Conservation (phyloP, 2,113 vertebrate genomes). For the Aplodontia rufa region DNA sequence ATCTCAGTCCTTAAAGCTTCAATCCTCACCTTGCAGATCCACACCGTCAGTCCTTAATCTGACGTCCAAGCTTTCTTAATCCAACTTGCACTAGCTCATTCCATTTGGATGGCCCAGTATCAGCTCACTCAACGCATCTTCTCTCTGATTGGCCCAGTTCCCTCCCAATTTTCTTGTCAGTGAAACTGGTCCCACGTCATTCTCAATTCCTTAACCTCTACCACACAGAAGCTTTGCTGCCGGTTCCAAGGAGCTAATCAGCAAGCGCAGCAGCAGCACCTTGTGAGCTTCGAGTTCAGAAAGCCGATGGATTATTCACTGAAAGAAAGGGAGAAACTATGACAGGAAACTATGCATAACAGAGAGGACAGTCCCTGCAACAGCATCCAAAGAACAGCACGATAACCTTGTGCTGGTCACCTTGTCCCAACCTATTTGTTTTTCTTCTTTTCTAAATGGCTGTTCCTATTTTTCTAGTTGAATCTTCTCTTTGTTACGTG, state of each 20-base stretch:
- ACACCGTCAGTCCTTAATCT: background rate
- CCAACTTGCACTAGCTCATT: background rate
- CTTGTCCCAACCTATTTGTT: background rate
- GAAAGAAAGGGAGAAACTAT: background rate
- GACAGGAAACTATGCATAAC: background rate
- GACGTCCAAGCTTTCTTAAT: background rate
- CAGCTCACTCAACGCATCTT: background rate
- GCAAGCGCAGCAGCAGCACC: background rate
- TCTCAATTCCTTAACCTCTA: background rate
- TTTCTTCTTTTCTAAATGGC: background rate
- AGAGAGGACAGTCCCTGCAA: background rate
- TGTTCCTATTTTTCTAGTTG: background rate
- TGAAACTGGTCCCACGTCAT: background rate
- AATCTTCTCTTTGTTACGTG: background rate
- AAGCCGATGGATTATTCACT: background rate
- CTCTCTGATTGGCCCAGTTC: background rate
- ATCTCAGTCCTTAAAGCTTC: background rate
- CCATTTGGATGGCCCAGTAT: background rate
- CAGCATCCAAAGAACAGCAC: background rate
- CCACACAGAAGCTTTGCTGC: background rate
- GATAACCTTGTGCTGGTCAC: too few species aligned
- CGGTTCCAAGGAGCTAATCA: background rate
- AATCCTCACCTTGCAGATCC: background rate
- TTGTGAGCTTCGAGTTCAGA: background rate
- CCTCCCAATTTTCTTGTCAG: background rate